Percentiles rank a stretch among this genome's conserved stretches.
phyloP scores from a whole-genome alignment of 2,888 invertebrate genomes.

The Phorcus lineatus region DNA sequence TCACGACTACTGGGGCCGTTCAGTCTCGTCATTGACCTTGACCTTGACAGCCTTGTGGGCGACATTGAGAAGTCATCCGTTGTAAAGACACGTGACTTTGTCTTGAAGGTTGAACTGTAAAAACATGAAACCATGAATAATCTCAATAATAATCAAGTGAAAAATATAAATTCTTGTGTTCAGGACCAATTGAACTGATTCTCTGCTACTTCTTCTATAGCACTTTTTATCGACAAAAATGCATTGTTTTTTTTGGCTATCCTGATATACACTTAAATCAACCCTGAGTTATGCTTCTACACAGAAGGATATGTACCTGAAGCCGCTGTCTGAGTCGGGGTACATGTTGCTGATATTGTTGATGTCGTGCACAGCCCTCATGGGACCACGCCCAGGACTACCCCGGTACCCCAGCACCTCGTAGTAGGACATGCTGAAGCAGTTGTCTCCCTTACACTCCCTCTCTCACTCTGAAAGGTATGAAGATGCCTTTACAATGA shows the following conservation, averaged over 20 bases:
- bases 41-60: slow-evolving; percentile 51
- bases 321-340: slow-evolving; percentile 67
- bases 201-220: no score
- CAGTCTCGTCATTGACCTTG: slow-evolving; percentile 58
- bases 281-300: not conserved
- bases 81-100: slow-evolving; percentile 44
- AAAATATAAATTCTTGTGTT: no score
- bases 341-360: slow-evolving; percentile 36
- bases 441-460: no score
- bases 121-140: not conserved
- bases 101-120: slow-evolving; percentile 56
- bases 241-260: no score
- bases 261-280: no score
- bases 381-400: slow-evolving; percentile 29
- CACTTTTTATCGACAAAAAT: no score
- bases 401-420: slow-evolving; percentile 19
- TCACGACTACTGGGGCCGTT: slow-evolving; percentile 50
- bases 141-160: no score
- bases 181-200: no score
- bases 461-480: no score
- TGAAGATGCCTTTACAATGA: no score
- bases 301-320: slow-evolving; percentile 51
- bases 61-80: slow-evolving; percentile 51
- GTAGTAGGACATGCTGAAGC: slow-evolving; percentile 30
- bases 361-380: slow-evolving; percentile 39